phyloP scores from a whole-genome alignment of 2,888 invertebrate species.

The Spialia ferax region DNA sequence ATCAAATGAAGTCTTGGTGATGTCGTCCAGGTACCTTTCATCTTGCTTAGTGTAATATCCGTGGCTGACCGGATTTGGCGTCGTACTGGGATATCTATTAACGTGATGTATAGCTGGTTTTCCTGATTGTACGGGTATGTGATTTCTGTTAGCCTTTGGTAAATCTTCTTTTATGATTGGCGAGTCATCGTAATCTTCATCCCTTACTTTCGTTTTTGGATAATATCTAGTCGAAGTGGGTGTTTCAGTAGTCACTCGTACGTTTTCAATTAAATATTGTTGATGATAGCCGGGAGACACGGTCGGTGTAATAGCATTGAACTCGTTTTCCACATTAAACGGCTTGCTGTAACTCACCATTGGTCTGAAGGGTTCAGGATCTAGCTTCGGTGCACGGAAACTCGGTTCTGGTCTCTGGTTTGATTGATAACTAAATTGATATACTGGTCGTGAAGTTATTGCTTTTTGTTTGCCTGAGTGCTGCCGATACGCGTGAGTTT shows the following conservation, averaged over 20 bases:
- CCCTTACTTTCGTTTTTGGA: constrained; percentile 76
- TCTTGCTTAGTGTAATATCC: constrained; percentile 90
- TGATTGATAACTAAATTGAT: constrained; percentile 91
- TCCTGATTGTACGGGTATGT: constrained; percentile 68
- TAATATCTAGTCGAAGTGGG: constrained; percentile 82
- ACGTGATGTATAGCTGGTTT: constrained; percentile 64
- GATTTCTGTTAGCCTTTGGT: constrained; percentile 67
- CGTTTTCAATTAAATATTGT: constrained; percentile 78
- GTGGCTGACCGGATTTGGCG: constrained; percentile 86
- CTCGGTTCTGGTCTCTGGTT: constrained; percentile 80
- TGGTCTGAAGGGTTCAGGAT: constrained; percentile 88
- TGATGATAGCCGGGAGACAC: constrained; percentile 73
- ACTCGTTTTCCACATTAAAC: constrained; percentile 76
- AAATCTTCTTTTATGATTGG: constrained; percentile 63
- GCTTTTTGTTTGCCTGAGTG: constrained; percentile 81
- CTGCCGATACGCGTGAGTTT: constrained; percentile 71
- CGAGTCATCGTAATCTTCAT: constrained; percentile 78
- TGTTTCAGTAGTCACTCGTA: constrained; percentile 81
- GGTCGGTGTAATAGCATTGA: constrained; percentile 75
- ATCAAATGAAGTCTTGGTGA: constrained; percentile 91
- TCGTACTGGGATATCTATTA: constrained; percentile 74
- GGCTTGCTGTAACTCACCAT: constrained; percentile 88
- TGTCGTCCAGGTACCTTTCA: constrained; percentile 89
- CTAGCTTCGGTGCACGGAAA: constrained; percentile 83
- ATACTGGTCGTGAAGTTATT: constrained; percentile 86